These are phyloP conservation scores for Hyla sarda DNA, from an alignment of 2,113 vertebrate species.

Conservation along the genomic window DNA sequence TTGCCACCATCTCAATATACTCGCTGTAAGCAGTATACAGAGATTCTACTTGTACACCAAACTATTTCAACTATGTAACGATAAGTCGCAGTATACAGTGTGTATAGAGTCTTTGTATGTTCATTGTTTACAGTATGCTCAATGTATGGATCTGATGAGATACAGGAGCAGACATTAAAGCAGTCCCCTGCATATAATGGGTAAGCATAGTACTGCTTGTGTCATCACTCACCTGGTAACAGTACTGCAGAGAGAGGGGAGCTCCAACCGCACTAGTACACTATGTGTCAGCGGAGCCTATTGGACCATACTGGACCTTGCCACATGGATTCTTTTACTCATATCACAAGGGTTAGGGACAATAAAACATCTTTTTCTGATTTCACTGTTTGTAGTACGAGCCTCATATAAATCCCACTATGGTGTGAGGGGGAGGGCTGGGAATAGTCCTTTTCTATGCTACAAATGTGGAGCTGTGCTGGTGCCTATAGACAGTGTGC, in stretches of 20 bases:
- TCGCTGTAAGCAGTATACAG: no score
- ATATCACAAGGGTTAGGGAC: no score
- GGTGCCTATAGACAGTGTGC: background rate
- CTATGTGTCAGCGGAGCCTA: background rate
- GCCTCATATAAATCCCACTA: background rate
- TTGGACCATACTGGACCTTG: background rate
- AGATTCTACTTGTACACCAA: no score
- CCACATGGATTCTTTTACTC: background rate
- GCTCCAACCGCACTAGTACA: background rate
- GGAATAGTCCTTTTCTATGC: background rate
- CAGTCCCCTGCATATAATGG: background rate
- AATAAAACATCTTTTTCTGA: background rate
- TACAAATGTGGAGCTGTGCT: background rate
- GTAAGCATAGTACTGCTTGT: background rate
- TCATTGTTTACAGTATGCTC: background rate
- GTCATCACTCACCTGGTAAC: slow-evolving; percentile 1
- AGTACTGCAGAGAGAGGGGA: background rate
- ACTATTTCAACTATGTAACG: no score
- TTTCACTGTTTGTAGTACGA: background rate
- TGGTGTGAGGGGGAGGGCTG: background rate
- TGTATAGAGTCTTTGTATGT: background rate
- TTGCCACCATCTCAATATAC: no score
- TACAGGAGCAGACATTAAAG: background rate
- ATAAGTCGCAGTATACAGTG: background rate
- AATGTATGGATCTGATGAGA: background rate